A percentile compares a stretch with the other conserved stretches of the same genome.
phyloP scores from a whole-genome alignment of 2,797 vertebrate species.

The Melanotaenia nigrans region DNA sequence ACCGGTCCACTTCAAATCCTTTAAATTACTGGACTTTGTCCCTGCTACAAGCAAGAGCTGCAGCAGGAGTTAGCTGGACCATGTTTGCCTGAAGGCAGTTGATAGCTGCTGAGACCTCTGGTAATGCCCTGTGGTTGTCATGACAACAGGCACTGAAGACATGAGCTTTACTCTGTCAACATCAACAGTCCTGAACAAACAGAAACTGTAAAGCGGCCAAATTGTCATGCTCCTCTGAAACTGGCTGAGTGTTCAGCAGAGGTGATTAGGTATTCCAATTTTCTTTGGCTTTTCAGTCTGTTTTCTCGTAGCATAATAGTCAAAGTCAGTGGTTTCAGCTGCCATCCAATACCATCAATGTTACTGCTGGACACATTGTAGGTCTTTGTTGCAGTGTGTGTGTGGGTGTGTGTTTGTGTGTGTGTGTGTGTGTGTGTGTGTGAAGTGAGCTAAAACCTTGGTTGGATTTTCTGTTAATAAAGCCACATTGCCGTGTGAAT shows the following conservation, averaged over 20 bases:
- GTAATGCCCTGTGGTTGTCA: conserved; percentile 20
- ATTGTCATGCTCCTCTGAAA: conserved; percentile 18
- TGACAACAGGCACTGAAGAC: conserved; percentile 43
- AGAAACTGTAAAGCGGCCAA: conserved; percentile 15
- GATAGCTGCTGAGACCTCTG: conserved; percentile 32
- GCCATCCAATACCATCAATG: conserved; percentile 2
- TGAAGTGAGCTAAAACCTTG: conserved; percentile 7
- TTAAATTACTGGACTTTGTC: conserved; percentile 35
- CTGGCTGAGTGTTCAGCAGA: conserved; percentile 12
- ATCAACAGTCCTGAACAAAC: conserved; percentile 39
- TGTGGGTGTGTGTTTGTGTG: too few relatives aligned
- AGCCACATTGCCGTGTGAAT: background rate
- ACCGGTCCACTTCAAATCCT: conserved; percentile 30
- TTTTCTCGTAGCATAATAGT: conserved; percentile 18
- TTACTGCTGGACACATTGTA: conserved; percentile 1
- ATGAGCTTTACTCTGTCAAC: conserved; percentile 18
- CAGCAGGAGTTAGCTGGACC: conserved; percentile 22
- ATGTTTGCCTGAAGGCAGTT: conserved; percentile 29
- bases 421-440: too few relatives aligned
- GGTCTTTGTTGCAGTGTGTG: background rate
- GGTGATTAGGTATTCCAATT: conserved; percentile 23
- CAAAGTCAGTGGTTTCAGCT: conserved; percentile 22
- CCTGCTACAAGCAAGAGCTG: conserved; percentile 12
- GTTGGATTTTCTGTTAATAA: conserved; percentile 11
- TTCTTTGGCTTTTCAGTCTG: conserved; percentile 18